phyloP scores from a whole-genome alignment of 2,888 invertebrate species.

The Lycaena phlaeas region DNA sequence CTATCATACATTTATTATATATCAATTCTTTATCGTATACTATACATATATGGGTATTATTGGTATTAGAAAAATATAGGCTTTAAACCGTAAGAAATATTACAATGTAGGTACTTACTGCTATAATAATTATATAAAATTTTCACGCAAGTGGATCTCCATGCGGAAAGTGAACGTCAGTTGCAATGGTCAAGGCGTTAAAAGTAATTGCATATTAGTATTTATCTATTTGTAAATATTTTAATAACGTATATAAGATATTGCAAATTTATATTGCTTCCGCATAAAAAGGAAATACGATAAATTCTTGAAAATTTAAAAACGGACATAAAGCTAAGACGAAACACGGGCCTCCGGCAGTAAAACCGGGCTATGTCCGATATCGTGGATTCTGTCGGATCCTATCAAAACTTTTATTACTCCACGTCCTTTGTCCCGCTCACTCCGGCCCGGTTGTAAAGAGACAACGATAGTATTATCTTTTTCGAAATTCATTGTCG shows the following conservation, averaged over 20 bases:
- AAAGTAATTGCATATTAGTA: too few relatives aligned
- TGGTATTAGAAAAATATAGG: too few relatives aligned
- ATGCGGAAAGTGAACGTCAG: too few relatives aligned
- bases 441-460: conserved; percentile 46
- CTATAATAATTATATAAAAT: too few relatives aligned
- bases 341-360: conserved; percentile 44
- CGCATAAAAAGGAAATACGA: conserved; percentile 33
- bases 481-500: conserved; percentile 71
- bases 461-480: conserved; percentile 51
- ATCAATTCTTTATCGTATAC: too few relatives aligned
- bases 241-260: not conserved
- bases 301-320: conserved; percentile 54
- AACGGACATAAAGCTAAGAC: conserved; percentile 50
- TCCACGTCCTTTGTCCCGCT: conserved; percentile 46
- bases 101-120: too few relatives aligned
- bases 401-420: conserved; percentile 70
- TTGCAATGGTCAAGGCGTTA: too few relatives aligned
- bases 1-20: too few relatives aligned
- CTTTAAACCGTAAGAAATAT: too few relatives aligned
- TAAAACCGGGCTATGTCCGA: conserved; percentile 61
- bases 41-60: too few relatives aligned
- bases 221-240: too few relatives aligned
- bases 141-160: too few relatives aligned
- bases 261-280: not conserved
- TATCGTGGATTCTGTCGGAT: conserved; percentile 58